Base-by-base conservation (phyloP, 2,888 invertebrate species). In the Pogonocherus hispidulus region DNA sequence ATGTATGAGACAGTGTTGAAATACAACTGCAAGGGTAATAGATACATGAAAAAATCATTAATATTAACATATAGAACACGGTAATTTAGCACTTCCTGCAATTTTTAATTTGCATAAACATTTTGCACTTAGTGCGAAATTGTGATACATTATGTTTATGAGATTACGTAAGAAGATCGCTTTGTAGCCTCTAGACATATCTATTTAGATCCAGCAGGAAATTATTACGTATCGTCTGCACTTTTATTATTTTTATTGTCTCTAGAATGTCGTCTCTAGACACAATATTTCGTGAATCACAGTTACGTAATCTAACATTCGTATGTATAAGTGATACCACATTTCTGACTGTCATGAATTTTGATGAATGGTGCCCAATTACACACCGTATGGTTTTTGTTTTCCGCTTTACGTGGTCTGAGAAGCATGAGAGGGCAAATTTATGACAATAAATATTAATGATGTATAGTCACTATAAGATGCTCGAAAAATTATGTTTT, bases 91-190 rank as follows among this genome's bases (percentile, higher is more conserved):
- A 44, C 35, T 59, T 66, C 66, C 66, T 66, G 59, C 27, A 66
- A 52, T 66, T 66, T 59, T 41, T 59, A 52, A 66, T 66, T 51
- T 46, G 41, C 66, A 32, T 52, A 46, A 51, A 51, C 44, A n/a
- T 44, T 59, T 66, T 52, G 27, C 44, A 49, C 44, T 49, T 44
- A 49, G 19, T 27, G 44, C 44, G 41, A 52, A 65, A 47, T 44
- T 57, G 22, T 57, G 14, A 57, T 14, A 57, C 23, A 22, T 41
- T 14, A 60, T 32, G 35, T 41, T 14, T n/a, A 60, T 32, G 47
- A 57, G 41, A 18, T 66, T 66, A 66, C 32, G 44, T 66, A 66
- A 66, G 44, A n/a, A 41, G 44, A 41, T 52, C 41, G 27, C 19
- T 22, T 18, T 47, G 18, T 32, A 18, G 9, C 20, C 27, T 51